Conservation (phyloP, 37 sponge, comb jelly and placozoan species). For the Haliclona indistincta region DNA sequence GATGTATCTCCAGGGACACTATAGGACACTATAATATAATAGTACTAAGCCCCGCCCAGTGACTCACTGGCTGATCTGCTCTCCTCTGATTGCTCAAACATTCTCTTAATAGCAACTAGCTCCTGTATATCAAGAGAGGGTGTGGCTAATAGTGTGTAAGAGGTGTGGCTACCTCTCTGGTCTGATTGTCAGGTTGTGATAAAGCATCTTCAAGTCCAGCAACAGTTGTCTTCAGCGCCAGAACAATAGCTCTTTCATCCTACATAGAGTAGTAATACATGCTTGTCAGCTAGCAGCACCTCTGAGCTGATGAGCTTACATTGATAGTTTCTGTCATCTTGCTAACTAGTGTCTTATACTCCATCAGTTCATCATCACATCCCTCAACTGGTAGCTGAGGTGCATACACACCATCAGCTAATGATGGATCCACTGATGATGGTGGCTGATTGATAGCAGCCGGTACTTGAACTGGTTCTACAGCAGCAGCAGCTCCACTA, state of each 20-base stretch:
- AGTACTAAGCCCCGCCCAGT: neutral
- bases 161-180: constrained; percentile 20
- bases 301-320: constrained; percentile 4
- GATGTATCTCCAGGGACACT: constrained; percentile 46
- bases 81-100: constrained; percentile 79
- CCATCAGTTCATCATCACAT: constrained; percentile 24
- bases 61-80: constrained; percentile 54
- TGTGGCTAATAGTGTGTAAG: neutral
- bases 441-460: too few species aligned
- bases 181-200: constrained; percentile 32
- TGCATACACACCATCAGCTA: constrained; percentile 1
- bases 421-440: too few species aligned
- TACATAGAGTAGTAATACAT: constrained; percentile 11
- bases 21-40: neutral
- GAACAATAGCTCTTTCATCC: constrained; percentile 39
- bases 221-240: constrained; percentile 16
- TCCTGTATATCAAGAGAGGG: constrained; percentile 20
- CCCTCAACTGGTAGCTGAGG: constrained; percentile 15
- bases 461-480: too few species aligned
- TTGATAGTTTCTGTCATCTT: constrained; percentile 39
- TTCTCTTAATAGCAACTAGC: constrained; percentile 49
- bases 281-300: neutral
- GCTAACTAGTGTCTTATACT: constrained; percentile 28
- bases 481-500: neutral
- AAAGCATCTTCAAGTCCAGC: constrained; percentile 14